Percentiles rank a stretch among this genome's conserved stretches.
Evolutionary conservation across 2,888 invertebrate species (phyloP).

Genomic region (Hylaea fasciaria): DNA sequence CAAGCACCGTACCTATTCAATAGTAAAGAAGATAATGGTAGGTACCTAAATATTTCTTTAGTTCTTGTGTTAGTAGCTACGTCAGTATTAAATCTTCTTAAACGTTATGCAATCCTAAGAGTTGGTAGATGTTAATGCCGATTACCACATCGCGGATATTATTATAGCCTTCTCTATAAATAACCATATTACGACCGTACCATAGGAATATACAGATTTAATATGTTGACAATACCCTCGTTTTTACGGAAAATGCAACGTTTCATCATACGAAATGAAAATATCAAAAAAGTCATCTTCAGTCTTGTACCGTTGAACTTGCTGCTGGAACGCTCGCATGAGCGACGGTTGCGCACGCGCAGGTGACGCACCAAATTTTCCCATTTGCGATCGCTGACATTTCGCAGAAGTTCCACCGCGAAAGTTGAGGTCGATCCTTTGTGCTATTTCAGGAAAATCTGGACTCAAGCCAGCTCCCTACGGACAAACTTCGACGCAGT

Average conservation of each 20-base stretch:
- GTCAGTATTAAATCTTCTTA: neutral
- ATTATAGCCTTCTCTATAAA: too few species aligned
- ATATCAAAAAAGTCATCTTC: slow-evolving; percentile 5
- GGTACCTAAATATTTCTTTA: too few species aligned
- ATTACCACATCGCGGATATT: too few species aligned
- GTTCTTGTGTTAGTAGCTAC: too few species aligned
- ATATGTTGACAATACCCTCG: too few species aligned
- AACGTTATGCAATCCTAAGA: neutral
- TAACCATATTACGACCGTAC: too few species aligned
- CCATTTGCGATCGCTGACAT: slow-evolving; percentile 67
- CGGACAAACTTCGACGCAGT: slow-evolving; percentile 68
- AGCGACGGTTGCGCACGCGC: slow-evolving; percentile 38
- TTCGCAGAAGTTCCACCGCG: slow-evolving; percentile 73
- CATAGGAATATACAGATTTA: too few species aligned
- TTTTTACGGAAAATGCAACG: neutral
- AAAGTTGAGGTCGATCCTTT: slow-evolving; percentile 80
- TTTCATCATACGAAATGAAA: slow-evolving; percentile 1
- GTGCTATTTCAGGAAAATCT: slow-evolving; percentile 83
- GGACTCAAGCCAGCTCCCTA: slow-evolving; percentile 71
- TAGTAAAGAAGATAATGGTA: too few species aligned
- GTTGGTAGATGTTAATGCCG: neutral
- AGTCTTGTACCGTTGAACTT: slow-evolving; percentile 12
- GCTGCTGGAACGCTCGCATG: slow-evolving; percentile 7
- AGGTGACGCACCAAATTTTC: slow-evolving; percentile 77
- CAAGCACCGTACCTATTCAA: too few species aligned